Percentiles rank a stretch among this genome's conserved stretches.
Conservation (phyloP, 35 echinoderm and acorn worm species). For the Amphiura filiformis region DNA sequence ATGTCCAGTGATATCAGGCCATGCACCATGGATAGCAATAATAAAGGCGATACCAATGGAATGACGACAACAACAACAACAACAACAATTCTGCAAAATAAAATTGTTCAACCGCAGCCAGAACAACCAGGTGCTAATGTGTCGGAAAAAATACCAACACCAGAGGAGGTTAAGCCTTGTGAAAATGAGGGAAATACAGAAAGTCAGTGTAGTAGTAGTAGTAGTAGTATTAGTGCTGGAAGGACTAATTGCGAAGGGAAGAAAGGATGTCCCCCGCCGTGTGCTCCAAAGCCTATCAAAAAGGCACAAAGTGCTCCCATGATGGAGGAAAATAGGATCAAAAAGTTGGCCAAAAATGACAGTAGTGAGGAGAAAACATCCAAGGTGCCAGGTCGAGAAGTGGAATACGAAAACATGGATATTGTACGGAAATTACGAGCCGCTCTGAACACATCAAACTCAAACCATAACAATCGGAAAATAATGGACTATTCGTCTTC, state of each 20-base stretch:
- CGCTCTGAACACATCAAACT: not conserved
- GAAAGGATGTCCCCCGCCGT: not conserved
- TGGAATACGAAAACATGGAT: not conserved
- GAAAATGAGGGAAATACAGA: not conserved
- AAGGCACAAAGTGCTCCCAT: not conserved
- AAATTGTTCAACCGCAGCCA: not conserved
- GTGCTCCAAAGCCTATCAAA: not conserved
- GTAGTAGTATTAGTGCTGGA: not conserved
- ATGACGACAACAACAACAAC: not conserved
- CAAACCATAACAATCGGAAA: slow-evolving; percentile 11
- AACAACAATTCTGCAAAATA: not conserved
- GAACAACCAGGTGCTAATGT: not conserved
- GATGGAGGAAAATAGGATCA: not conserved
- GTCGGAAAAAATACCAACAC: not conserved
- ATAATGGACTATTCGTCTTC: not conserved
- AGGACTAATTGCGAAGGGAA: not conserved
- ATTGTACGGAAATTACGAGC: slow-evolving; percentile 1
- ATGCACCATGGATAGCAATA: not conserved
- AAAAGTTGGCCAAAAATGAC: not conserved
- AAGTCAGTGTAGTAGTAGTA: not conserved
- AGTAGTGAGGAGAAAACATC: not conserved
- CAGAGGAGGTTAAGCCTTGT: not conserved
- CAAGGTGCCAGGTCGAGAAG: not conserved
- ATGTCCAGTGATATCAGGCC: not conserved
- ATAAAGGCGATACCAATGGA: not conserved